Percentiles rank a stretch among this genome's conserved stretches.
Evolutionary conservation across 2,797 vertebrate species (phyloP).

Genomic region (Astyanax mexicanus): DNA sequence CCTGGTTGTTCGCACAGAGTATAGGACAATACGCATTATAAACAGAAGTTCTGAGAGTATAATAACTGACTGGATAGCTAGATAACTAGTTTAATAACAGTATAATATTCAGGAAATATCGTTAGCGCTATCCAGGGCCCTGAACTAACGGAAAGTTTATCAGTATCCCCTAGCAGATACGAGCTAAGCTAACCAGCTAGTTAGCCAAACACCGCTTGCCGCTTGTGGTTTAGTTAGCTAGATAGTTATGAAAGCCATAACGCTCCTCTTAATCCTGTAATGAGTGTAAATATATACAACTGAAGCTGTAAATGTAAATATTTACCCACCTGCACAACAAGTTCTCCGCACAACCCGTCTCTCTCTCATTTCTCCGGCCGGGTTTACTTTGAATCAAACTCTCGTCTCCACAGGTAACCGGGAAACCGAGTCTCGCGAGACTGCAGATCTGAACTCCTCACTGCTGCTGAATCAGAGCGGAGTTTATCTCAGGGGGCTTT

Average conservation of each 20-base stretch:
- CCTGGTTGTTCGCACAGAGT: neutral
- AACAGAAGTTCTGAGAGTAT: neutral
- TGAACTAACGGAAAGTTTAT: neutral
- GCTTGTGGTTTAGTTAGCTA: neutral
- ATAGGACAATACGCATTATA: neutral
- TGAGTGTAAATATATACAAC: neutral
- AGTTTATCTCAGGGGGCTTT: too few relatives aligned
- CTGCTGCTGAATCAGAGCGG: too few relatives aligned
- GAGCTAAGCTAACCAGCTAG: neutral
- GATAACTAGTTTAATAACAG: too few relatives aligned
- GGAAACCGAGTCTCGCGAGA: conserved; percentile 74
- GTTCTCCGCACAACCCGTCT: neutral
- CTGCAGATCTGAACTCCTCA: too few relatives aligned
- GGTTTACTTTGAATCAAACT: conserved; percentile 62
- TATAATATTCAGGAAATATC: neutral
- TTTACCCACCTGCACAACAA: neutral
- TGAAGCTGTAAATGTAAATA: neutral
- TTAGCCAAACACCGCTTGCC: neutral
- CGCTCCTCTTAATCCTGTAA: neutral
- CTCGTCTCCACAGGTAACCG: conserved; percentile 77
- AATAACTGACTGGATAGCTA: neutral
- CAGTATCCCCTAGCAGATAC: neutral
- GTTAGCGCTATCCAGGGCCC: neutral
- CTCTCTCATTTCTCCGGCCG: conserved; percentile 44
- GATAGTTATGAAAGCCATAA: neutral